Conservation (phyloP, 2,797 vertebrate species). For the Sebastiscus tertius region DNA sequence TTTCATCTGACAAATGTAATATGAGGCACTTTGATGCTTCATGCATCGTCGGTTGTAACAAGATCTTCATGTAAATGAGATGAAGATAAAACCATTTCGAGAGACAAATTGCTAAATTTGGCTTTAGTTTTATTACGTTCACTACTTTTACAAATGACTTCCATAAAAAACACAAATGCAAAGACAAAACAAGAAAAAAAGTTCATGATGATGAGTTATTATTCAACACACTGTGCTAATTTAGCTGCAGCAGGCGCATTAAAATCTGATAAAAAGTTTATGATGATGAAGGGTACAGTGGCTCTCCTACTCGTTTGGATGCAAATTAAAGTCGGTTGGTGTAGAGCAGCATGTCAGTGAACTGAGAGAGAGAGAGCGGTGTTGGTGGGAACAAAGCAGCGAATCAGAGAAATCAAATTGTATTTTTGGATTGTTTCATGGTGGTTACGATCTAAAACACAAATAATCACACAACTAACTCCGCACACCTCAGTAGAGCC, state of each 20-base stretch:
- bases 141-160: not conserved
- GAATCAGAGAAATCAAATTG: no score
- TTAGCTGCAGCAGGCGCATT: not conserved
- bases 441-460: no score
- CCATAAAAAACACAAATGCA: not conserved
- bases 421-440: no score
- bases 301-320: not conserved
- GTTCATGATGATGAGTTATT: not conserved
- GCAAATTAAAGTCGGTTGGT: not conserved
- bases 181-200: not conserved
- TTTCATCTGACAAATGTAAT: not conserved
- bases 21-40: not conserved
- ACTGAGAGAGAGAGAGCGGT: no score
- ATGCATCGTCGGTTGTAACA: not conserved
- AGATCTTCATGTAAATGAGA: constrained; percentile 12
- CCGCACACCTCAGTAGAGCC: no score
- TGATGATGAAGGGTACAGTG: not conserved
- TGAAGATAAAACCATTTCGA: not conserved
- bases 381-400: no score
- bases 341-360: not conserved
- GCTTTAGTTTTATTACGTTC: not conserved
- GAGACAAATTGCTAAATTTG: not conserved
- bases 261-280: not conserved
- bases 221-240: not conserved
- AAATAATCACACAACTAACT: no score